Conservation (phyloP, 2,113 vertebrate species). For the zebrafish (Danio rerio) region DNA sequence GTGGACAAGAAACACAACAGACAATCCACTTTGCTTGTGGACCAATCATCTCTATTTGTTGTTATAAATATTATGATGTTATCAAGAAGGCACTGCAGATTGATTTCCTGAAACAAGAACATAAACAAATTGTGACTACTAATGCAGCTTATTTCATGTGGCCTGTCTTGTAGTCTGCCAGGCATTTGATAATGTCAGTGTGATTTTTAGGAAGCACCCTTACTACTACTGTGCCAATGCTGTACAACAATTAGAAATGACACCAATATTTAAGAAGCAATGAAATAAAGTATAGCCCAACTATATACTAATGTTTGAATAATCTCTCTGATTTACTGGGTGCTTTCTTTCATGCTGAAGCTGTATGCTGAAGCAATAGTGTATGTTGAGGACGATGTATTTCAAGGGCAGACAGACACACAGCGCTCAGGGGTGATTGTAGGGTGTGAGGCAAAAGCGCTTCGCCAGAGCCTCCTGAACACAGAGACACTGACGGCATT, state of each 20-base stretch:
- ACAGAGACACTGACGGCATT: conserved; percentile 16
- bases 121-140: too few species aligned
- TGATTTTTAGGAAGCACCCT: background rate
- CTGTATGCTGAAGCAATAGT: background rate
- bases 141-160: too few species aligned
- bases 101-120: too few species aligned
- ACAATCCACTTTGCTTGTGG: too few species aligned
- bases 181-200: background rate
- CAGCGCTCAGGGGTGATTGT: background rate
- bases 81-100: too few species aligned
- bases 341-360: background rate
- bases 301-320: background rate
- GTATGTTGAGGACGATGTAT: background rate
- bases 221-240: background rate
- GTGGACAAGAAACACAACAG: too few species aligned
- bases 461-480: conserved; percentile 33
- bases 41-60: too few species aligned
- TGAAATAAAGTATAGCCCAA: background rate
- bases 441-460: conserved; percentile 26
- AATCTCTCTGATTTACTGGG: background rate
- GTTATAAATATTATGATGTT: too few species aligned
- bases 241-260: background rate
- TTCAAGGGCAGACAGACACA: conserved; percentile 39
- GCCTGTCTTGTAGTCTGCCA: too few species aligned
- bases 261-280: background rate